Evolutionary conservation across 2,888 invertebrate genomes (phyloP).

Genomic region (Nyleta sp.): DNA sequence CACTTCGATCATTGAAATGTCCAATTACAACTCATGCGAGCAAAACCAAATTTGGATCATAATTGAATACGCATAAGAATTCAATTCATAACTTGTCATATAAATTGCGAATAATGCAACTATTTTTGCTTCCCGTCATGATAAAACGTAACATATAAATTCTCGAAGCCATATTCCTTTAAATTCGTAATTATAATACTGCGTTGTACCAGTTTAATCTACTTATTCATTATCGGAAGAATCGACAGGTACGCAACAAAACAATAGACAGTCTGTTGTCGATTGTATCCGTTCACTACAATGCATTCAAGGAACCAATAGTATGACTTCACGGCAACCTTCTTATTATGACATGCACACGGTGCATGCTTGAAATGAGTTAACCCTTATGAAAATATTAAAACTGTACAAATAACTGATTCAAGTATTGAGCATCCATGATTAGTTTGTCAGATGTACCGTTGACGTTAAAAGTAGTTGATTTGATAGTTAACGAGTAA

Average conservation of each 20-base stretch:
- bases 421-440: constrained; percentile 20
- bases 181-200: constrained; percentile 37
- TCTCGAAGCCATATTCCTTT: background rate
- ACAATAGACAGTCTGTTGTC: constrained; percentile 3
- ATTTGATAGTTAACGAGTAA: no score
- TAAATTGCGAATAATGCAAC: no score
- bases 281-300: background rate
- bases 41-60: no score
- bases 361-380: constrained; percentile 20
- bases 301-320: constrained; percentile 38
- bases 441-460: background rate
- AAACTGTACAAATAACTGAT: constrained; percentile 24
- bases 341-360: constrained; percentile 3
- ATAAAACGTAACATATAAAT: no score
- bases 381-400: constrained; percentile 15
- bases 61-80: no score
- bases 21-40: no score
- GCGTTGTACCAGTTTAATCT: constrained; percentile 2
- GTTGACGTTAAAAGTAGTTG: background rate
- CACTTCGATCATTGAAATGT: no score
- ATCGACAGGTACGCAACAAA: constrained; percentile 11
- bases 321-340: constrained; percentile 19
- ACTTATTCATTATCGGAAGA: constrained; percentile 2
- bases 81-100: no score
- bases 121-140: no score